Evolutionary conservation across 2,888 invertebrate genomes (phyloP), one percentile per base, ranked within the genome.

Genomic region (Heliconius ethilla): DNA sequence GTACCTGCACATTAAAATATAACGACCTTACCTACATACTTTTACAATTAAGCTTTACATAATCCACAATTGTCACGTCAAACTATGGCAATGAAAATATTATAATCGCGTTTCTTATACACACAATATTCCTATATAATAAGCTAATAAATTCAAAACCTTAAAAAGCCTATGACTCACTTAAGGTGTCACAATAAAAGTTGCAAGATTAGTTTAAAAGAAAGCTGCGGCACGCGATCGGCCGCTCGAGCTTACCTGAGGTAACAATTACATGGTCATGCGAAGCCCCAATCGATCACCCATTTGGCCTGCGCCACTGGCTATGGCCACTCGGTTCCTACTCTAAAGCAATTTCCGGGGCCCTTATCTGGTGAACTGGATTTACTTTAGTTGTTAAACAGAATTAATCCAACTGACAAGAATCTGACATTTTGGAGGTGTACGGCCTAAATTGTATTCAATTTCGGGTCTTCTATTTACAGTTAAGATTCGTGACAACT

Each of bases 201-300:
- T 84, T 82, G 83, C 80, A 80, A 87, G 89, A 89, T 91, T 89
- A 89, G 86, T 88, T 86, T 87, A 87, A 89, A 89, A 88, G 87
- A 88, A 88, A 89, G 85, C 87, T 70, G 81, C 10, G 37, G 87
- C 93, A 93, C 93, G 93, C 93, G 86, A 92, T 78, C 84, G 77
- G 74, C 77, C 79, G 74, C 70, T 81, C 75, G 77, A 70, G 67
- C 88, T 87, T 87, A 88, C 87, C 90, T 88, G 88, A 90, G 89
- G 91, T 92, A 93, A 94, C 93, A 94, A 94, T 93, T 93, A 93
- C 89, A 84, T 87, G 91, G 93, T 92, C 94, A 94, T 94, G 94
- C 94, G 89, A 94, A 90, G 84, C 81, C 82, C 86, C 91, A 86
- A 94, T 94, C 93, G 91, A 94, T 94, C 94, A 94, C 90, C 91